phyloP scores from a whole-genome alignment of 37 sponge, comb jelly and placozoan species.

The Agelas oroides region DNA sequence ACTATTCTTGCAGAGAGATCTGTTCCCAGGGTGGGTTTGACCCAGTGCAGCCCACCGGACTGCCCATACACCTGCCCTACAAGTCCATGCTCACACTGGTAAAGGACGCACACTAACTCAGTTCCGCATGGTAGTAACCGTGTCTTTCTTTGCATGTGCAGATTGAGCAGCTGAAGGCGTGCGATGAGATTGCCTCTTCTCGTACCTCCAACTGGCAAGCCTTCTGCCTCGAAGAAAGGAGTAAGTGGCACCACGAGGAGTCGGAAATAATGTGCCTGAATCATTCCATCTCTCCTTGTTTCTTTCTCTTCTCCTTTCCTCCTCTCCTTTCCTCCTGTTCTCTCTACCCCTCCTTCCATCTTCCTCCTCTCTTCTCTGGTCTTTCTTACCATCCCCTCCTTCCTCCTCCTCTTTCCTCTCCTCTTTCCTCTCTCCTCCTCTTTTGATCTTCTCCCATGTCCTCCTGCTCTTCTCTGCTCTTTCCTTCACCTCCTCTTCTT shows the following conservation, averaged over 20 bases:
- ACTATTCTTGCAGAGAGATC: slow-evolving; percentile 1
- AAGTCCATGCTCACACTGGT: slow-evolving; percentile 41
- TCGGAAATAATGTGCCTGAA: too few relatives aligned
- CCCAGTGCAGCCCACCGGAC: not conserved
- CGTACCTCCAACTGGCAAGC: slow-evolving; percentile 86
- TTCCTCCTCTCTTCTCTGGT: too few relatives aligned
- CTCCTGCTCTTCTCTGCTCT: not conserved
- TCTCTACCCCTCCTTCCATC: too few relatives aligned
- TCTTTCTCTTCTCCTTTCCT: too few relatives aligned
- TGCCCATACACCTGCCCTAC: slow-evolving; percentile 68
- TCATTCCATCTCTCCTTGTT: too few relatives aligned
- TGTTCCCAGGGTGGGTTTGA: slow-evolving; percentile 48
- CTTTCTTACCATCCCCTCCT: too few relatives aligned
- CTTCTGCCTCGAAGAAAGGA: slow-evolving; percentile 70
- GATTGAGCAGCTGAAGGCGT: slow-evolving; percentile 79
- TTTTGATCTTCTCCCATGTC: not conserved
- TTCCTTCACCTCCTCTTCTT: not conserved
- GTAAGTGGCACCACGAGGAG: slow-evolving; percentile 1
- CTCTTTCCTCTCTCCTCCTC: not conserved
- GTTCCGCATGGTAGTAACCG: not conserved
- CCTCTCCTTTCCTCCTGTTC: too few relatives aligned
- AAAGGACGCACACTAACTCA: too few relatives aligned
- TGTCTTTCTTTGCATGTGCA: slow-evolving; percentile 3
- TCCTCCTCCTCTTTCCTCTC: too few relatives aligned
- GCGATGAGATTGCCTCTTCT: slow-evolving; percentile 70